Base-by-base conservation (phyloP, 1,140 invertebrate genomes). In the Octopus bimaculoides region DNA sequence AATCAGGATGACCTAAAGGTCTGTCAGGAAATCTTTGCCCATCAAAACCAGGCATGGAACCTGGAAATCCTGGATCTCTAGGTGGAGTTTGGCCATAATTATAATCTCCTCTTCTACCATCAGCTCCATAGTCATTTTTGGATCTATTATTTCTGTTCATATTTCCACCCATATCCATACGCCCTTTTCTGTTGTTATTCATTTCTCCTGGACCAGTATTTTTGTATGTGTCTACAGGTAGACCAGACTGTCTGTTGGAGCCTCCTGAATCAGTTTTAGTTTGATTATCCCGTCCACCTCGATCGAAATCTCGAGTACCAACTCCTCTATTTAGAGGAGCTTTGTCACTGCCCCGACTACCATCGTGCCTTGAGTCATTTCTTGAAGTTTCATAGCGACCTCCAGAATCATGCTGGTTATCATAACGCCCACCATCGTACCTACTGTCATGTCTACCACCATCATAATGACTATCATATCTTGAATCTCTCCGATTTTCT, bases 361-460 rank as follows among this genome's bases (percentile, higher is more conserved):
- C 73, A 10, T 83, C 82, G 20, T 10, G 54, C 17, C 80, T 75
- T 5, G 73, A 69, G 20, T 79, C 74, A 77, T 78, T 20, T 74
- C 76, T 52, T 7, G 80, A 52, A 54, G 17, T 56, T 73, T 75
- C 52, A n/a, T 53, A 56, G 73, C 78, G n/a, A 75, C 17, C 26
- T 53, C 76, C 76, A 52, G 8, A 52, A 9, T 66, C 73, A 75
- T 17, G 54, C 53, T 55, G n/a, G 54, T 14, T 53, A 55, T 77
- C 52, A 54, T 53, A 26, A 6, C 26, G 71, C 17, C 69, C 52
- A 53, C 17, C 14, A 54, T 41, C 52, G 69, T 20, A 53, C 69
- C 53, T 52, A 26, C 56, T 74, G 75, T 81, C 77, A 71, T 75
- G 54, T 82, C 81, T 78, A 79, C 79, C 78, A 79, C 54, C 53